A percentile compares a stretch with the other conserved stretches of the same genome.
Evolutionary conservation across 92 coral and sea anemone species (phyloP).

Genomic region (Heliopora coerulea): DNA sequence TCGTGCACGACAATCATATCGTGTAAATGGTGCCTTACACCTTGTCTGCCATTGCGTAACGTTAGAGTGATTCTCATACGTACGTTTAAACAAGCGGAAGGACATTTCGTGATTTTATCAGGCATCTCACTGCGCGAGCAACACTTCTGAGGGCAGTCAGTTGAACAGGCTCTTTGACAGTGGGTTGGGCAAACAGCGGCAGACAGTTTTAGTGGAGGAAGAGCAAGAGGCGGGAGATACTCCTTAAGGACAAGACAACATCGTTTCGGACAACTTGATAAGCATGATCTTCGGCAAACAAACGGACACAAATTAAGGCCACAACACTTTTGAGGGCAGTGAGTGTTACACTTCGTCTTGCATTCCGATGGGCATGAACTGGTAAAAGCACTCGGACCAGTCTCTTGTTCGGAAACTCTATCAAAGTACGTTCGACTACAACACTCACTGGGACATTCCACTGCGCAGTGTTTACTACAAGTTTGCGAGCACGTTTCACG

Average conservation of each 20-base stretch:
- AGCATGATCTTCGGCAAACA: conserved; percentile 33
- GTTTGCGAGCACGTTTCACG: neutral
- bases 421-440: conserved; percentile 8
- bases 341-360: conserved; percentile 19
- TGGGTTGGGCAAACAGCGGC: conserved; percentile 59
- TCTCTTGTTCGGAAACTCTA: neutral
- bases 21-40: too few relatives aligned
- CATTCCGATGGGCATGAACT: conserved; percentile 34
- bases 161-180: conserved; percentile 68
- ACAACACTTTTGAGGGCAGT: conserved; percentile 39
- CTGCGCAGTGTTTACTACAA: conserved; percentile 12
- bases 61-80: too few relatives aligned
- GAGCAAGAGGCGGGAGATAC: conserved; percentile 34
- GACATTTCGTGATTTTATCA: conserved; percentile 34
- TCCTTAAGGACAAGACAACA: conserved; percentile 25
- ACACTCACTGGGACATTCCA: conserved; percentile 23
- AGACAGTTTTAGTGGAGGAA: conserved; percentile 37
- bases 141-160: conserved; percentile 75
- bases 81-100: conserved; percentile 28
- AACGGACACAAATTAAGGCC: conserved; percentile 33
- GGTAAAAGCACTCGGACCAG: conserved; percentile 20
- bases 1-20: too few relatives aligned
- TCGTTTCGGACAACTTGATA: conserved; percentile 34
- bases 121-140: conserved; percentile 41
- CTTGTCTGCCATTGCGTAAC: too few relatives aligned